These are phyloP conservation scores for Dioctria linearis DNA, from an alignment of 2,888 invertebrate genomes.

Conservation along the genomic window DNA sequence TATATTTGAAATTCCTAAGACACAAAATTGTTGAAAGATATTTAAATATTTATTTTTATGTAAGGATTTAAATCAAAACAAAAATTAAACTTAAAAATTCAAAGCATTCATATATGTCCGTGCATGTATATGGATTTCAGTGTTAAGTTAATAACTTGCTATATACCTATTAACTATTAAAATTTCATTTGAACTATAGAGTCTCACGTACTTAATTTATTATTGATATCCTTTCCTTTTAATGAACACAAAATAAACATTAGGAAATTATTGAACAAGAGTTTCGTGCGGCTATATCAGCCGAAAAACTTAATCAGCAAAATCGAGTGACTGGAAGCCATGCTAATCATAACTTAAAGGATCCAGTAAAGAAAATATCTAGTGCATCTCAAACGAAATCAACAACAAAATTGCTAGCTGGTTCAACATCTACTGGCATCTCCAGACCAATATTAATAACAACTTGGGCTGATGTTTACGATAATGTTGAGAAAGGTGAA, in stretches of 20 bases:
- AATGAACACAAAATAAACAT: slow-evolving; percentile 35
- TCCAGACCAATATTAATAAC: slow-evolving; percentile 15
- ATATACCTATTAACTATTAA: too few species aligned
- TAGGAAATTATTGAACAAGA: slow-evolving; percentile 71
- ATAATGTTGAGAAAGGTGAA: slow-evolving; percentile 62
- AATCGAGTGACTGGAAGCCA: background rate
- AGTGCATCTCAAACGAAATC: slow-evolving; percentile 2
- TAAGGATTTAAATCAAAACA: too few species aligned
- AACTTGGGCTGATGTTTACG: slow-evolving; percentile 47
- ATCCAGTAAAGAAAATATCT: slow-evolving; percentile 17
- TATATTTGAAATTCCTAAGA: slow-evolving; percentile 42
- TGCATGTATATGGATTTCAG: too few species aligned
- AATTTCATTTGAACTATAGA: too few species aligned
- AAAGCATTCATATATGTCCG: too few species aligned
- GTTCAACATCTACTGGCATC: background rate
- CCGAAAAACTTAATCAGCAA: slow-evolving; percentile 65
- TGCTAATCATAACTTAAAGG: background rate
- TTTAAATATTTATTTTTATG: too few species aligned
- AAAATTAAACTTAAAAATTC: too few species aligned
- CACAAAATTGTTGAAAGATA: background rate
- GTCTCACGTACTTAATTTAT: too few species aligned
- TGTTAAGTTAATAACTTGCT: too few species aligned
- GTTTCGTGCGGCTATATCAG: slow-evolving; percentile 70
- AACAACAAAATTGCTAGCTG: background rate
- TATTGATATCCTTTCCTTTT: background rate